A percentile compares a stretch with the other conserved stretches of the same genome.
phyloP scores from a whole-genome alignment of 2,888 invertebrate species.

The Pheosia gnoma region DNA sequence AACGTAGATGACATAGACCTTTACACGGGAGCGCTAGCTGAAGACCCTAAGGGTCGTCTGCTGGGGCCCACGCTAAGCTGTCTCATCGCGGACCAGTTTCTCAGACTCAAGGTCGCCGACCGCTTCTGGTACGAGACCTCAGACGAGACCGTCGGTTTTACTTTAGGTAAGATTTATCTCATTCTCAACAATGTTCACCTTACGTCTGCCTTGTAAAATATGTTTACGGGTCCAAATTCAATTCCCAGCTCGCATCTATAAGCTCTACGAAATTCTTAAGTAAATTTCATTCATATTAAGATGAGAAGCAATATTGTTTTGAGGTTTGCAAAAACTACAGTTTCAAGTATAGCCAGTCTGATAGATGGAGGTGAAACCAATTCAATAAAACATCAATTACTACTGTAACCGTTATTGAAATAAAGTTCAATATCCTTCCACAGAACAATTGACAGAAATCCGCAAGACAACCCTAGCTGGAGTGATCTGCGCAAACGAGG shows the following conservation, averaged over 20 bases:
- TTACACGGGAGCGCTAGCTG: constrained; percentile 94
- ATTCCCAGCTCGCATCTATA: not conserved
- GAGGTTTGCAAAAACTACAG: no score
- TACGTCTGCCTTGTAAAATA: not conserved
- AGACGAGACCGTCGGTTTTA: constrained; percentile 86
- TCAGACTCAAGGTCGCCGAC: constrained; percentile 91
- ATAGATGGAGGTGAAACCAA: no score
- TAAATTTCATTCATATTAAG: no score
- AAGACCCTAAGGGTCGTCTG: constrained; percentile 89
- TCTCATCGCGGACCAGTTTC: constrained; percentile 93
- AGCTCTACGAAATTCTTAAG: not conserved
- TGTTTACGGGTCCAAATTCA: not conserved
- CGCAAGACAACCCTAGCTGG: constrained; percentile 89
- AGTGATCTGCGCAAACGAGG: constrained; percentile 91
- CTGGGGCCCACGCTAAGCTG: constrained; percentile 94
- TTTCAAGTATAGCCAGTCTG: no score
- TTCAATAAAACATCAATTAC: not conserved
- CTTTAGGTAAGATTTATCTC: constrained; percentile 77
- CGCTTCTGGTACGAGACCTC: constrained; percentile 94
- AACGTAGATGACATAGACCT: constrained; percentile 93
- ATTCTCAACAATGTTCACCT: not conserved
- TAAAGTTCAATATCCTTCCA: not conserved
- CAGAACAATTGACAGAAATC: constrained; percentile 92
- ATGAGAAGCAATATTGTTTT: no score
- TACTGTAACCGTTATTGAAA: not conserved